Percentiles rank a stretch among this genome's conserved stretches.
Evolutionary conservation across 2,797 vertebrate species (phyloP).

Genomic region (Botia almorhae): DNA sequence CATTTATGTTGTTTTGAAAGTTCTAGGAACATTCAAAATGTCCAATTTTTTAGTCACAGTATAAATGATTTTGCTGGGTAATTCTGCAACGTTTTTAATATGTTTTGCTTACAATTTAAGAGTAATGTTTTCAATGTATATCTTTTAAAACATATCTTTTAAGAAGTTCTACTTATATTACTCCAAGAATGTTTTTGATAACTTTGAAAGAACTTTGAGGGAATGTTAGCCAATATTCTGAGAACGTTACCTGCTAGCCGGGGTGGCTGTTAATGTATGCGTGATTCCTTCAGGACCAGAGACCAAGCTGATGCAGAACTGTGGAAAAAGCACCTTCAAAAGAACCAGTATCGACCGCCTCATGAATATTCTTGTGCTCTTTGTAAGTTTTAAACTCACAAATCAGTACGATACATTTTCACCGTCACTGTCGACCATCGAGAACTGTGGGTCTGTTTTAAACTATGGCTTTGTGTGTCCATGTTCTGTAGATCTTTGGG

Average conservation of each 20-base stretch:
- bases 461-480: background rate
- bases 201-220: background rate
- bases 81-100: too few relatives aligned
- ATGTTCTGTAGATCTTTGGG: conserved; percentile 84
- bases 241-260: too few relatives aligned
- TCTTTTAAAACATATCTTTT: too few relatives aligned
- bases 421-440: background rate
- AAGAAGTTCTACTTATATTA: too few relatives aligned
- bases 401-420: too few relatives aligned
- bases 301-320: conserved; percentile 97
- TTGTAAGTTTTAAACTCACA: conserved; percentile 79
- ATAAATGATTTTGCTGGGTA: too few relatives aligned
- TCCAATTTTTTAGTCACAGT: too few relatives aligned
- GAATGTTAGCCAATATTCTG: background rate
- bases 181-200: too few relatives aligned
- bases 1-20: too few relatives aligned
- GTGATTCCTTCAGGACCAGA: conserved; percentile 85
- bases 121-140: too few relatives aligned
- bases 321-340: conserved; percentile 89
- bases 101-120: too few relatives aligned
- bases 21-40: too few relatives aligned
- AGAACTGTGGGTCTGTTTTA: background rate
- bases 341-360: conserved; percentile 91
- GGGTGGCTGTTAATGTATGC: conserved; percentile 16
- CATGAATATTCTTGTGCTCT: conserved; percentile 91